Base-by-base conservation (phyloP, 2,797 vertebrate genomes). In the Scleropages formosus region DNA sequence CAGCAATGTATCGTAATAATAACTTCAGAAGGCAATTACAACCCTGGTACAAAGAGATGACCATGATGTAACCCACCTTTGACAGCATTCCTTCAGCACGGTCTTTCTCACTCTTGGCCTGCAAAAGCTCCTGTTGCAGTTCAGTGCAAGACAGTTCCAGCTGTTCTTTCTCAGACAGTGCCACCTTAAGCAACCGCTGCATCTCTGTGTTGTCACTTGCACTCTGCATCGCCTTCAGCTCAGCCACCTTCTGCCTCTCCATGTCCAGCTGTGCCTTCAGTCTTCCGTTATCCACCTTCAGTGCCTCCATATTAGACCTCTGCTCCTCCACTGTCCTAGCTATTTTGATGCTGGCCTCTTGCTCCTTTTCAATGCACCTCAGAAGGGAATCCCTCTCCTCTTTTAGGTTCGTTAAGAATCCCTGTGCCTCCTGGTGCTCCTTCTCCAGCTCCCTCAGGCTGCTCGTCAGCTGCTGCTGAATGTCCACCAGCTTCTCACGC, bases 391-490 rank as follows among this genome's bases (percentile, higher is more conserved):
- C 91, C 27, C 92, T 89, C 82, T 97, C 95, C 72, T 96, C 94
- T 79, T 86, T 89, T 60, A 98, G 86, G 77, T 73, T 84, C 79
- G 84, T 84, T 20, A 92, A 89, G 75, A 90, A 85, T 6, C 89
- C 89, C 76, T 95, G 92, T 0, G 93, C 87, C 24, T 95, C 94
- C 75, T 95, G 95, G 82, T 97, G 93, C 72, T 98, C 97, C 73
- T 93, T 91, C 78, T 99, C 97, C 3, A 94, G 87, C 76, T 90
- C 94, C 61, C 95, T 85, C 0, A 98, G 84, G 81, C 96, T 95
- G 56, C 96, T 93, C 0, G 95, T 98, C 78, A 99, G 87, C 86
- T 98, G 96, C 80, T 99, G 96, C 84, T 99, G 97, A 58, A 98
- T 96, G 85, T 93, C 94, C 58, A 99, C 94, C 81, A 98, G 87